A percentile compares a stretch with the other conserved stretches of the same genome.
These are phyloP conservation scores for Antheraea assamensis DNA, from an alignment of 2,888 invertebrate species.

Conservation along the genomic window DNA sequence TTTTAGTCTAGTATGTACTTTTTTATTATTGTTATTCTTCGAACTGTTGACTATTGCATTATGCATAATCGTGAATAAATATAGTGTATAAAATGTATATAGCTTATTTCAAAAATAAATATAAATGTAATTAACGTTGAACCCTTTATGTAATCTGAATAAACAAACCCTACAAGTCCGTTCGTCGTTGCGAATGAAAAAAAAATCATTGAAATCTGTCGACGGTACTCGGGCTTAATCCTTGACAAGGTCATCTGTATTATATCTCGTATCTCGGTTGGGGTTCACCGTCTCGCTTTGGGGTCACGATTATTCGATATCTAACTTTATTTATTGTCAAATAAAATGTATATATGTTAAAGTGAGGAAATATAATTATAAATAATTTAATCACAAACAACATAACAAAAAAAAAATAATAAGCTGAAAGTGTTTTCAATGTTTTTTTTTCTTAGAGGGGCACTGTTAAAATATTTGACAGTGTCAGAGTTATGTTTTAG, in stretches of 20 bases:
- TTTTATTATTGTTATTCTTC: no score
- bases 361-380: background rate
- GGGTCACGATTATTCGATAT: constrained; percentile 3
- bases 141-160: constrained; percentile 4
- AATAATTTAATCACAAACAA: background rate
- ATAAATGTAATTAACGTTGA: background rate
- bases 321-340: background rate
- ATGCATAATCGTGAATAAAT: background rate
- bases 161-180: constrained; percentile 5
- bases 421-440: background rate
- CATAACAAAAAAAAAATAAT: background rate
- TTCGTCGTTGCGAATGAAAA: constrained; percentile 2
- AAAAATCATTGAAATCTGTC: constrained; percentile 1
- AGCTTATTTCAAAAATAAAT: background rate
- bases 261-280: background rate
- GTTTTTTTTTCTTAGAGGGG: background rate
- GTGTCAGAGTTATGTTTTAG: background rate
- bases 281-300: background rate
- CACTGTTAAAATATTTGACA: background rate
- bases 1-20: no score
- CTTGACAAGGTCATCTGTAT: constrained; percentile 4
- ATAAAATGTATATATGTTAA: background rate
- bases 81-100: no score
- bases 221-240: background rate
- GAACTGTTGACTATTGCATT: fast-evolving